Evolutionary conservation across 2,888 invertebrate species (phyloP), one percentile per base, ranked within the genome.

Genomic region (Spisula solida): DNA sequence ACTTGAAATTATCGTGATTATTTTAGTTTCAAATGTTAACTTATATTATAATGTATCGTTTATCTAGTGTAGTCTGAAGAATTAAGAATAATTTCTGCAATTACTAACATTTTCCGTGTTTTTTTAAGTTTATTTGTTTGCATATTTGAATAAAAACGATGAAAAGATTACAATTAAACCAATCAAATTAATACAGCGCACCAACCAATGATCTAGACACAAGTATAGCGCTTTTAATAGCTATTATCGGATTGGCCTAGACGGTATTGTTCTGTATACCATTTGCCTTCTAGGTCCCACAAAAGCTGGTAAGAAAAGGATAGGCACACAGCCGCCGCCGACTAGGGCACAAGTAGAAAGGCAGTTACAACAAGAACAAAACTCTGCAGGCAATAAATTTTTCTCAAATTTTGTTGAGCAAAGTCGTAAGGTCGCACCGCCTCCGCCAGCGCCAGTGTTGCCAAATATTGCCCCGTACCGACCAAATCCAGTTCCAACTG

Each of bases 301-400:
- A 41, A 41, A 41, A 41, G 47, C 29, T 16, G 47, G 41, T 25
- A 85, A 84, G 41, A n/a, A 48, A 31, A 66, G 5, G 29, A 48
- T 5, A 25, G 34, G 51, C 14, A 56, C 48, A 18, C 75, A 75
- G 16, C 55, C 78, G 2, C 75, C 34, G 29, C 88, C 84, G 10
- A 20, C 88, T 5, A n/a, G 84, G 31, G 80, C 81, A 18, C 25
- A 84, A 84, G 88, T 84, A 4, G 82, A 87, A 31, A 51, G 34
- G 31, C 79, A 78, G n/a, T 51, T 86, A 5, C 16, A 16, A 31
- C 81, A 70, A n/a, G 70, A 81, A 31, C 81, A 81, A 60, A 47
- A 12, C 1, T 20, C 60, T 41, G 8, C 47, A 47, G 48, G 70
- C 41, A 51, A 83, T 48, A 41, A n/a, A 20, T 83, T 41, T 70